Evolutionary conservation across 1,140 invertebrate species (phyloP).

Genomic region (Calliphora vicina): DNA sequence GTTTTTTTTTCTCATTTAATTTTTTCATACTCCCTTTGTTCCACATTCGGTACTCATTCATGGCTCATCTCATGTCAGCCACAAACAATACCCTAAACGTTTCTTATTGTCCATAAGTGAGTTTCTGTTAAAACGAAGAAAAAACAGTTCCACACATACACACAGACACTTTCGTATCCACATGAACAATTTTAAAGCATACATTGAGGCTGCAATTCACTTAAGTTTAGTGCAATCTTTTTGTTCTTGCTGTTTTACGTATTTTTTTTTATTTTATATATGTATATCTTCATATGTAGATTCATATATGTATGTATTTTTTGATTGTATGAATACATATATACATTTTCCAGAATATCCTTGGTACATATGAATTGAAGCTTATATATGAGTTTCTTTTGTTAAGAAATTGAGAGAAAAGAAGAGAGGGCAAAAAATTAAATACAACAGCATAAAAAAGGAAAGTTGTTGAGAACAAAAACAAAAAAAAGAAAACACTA

Average conservation of each 20-base stretch:
- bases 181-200: not conserved
- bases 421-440: not conserved
- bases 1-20: conserved; percentile 11
- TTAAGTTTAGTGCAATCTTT: conserved; percentile 8
- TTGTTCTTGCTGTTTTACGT: not conserved
- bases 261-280: no score
- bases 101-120: conserved; percentile 30
- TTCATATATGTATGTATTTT: not conserved
- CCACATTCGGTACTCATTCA: not conserved
- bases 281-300: no score
- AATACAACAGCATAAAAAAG: not conserved
- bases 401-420: not conserved
- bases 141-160: not conserved
- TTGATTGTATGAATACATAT: not conserved
- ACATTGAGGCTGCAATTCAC: conserved; percentile 27
- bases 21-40: not conserved
- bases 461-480: not conserved
- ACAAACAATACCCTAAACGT: conserved; percentile 34
- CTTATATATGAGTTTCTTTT: conserved; percentile 7
- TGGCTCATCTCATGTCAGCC: conserved; percentile 31
- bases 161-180: not conserved
- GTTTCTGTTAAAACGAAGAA: not conserved
- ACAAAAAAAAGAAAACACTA: not conserved
- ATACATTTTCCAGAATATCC: conserved; percentile 13
- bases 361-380: conserved; percentile 18